Percentiles rank a stretch among this genome's conserved stretches.
phyloP scores from a whole-genome alignment of 2,888 invertebrate species.

The Philonicus albiceps region DNA sequence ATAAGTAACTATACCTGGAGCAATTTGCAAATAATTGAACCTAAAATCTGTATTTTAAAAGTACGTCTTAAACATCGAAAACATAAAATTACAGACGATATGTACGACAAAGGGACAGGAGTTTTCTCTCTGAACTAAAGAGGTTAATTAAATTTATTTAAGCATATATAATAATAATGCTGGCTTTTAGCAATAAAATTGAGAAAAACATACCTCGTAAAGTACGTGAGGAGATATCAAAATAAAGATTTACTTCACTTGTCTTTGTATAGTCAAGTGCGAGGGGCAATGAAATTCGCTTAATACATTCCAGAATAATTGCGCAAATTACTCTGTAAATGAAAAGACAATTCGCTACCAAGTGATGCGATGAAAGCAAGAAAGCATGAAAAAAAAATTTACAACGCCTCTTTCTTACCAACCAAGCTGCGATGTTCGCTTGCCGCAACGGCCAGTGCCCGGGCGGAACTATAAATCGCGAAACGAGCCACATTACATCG shows the following conservation, averaged over 20 bases:
- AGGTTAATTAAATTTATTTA: too few relatives aligned
- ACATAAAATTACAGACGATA: too few relatives aligned
- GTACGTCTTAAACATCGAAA: too few relatives aligned
- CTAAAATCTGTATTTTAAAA: too few relatives aligned
- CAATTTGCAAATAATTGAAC: too few relatives aligned
- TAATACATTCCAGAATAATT: background rate
- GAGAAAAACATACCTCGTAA: background rate
- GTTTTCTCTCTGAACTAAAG: too few relatives aligned
- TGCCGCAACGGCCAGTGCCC: background rate
- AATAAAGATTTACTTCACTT: background rate
- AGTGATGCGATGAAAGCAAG: background rate
- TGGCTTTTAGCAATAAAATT: background rate
- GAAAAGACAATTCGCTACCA: background rate
- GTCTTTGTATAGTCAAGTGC: background rate
- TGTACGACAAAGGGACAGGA: too few relatives aligned
- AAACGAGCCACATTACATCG: conserved; percentile 29
- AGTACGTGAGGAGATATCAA: background rate
- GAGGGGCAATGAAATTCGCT: background rate
- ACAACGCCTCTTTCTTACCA: background rate
- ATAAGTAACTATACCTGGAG: too few relatives aligned
- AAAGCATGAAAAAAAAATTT: background rate
- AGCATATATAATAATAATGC: too few relatives aligned
- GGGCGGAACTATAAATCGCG: conserved; percentile 38
- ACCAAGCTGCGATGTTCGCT: background rate
- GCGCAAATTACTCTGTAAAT: background rate